Base-by-base conservation (phyloP, 2,797 vertebrate species). In the Microctenopoma stevenorrisi region DNA sequence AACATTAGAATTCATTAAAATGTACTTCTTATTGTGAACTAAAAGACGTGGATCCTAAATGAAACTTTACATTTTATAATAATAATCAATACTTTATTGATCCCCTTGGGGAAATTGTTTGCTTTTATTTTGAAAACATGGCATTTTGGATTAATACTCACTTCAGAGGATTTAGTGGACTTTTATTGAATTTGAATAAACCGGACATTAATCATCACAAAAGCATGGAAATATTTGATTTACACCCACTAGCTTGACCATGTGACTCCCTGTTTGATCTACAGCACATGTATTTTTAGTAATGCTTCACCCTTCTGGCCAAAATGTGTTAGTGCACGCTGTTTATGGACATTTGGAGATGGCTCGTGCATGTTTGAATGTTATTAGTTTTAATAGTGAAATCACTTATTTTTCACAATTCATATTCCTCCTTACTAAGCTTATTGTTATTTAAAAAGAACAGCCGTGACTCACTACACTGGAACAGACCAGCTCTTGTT, bases 291-390 rank as follows among this genome's bases (percentile, higher is more conserved):
- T 57, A 11, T 51, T 43, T 79, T 84, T 22, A 74, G 60, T 78
- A 82, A 82, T 90, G 76, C 83, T 72, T 56, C 89, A 12, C 82
- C 72, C 90, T 86, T 10, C 72, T 78, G 89, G 82, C 33, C 70
- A 50, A 11, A 3, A 49, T 18, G 9, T 66, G 81, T 22, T 22
- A 22, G 22, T 89, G n/a, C 85, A 85, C 16, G 10, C 13, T 14
- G 16, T 14, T 37, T 22, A 28, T 38, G 48, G 4, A 18, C 3
- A 1, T 4, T 30, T 4, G 28, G 5, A 30, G 28, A 16, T 18
- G 4, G 2, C 9, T 1, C 40, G 3, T n/a, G n/a, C 13, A 16
- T 11, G 50, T 52, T 52, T 40, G 0, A 25, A 46, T 50, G 38
- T 1, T 18, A 18, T 58, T 16, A 2, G 4, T 54, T 58, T 47